These are phyloP conservation scores for Palythoa heliodiscus DNA, from an alignment of 92 coral and sea anemone species.

Conservation along the genomic window DNA sequence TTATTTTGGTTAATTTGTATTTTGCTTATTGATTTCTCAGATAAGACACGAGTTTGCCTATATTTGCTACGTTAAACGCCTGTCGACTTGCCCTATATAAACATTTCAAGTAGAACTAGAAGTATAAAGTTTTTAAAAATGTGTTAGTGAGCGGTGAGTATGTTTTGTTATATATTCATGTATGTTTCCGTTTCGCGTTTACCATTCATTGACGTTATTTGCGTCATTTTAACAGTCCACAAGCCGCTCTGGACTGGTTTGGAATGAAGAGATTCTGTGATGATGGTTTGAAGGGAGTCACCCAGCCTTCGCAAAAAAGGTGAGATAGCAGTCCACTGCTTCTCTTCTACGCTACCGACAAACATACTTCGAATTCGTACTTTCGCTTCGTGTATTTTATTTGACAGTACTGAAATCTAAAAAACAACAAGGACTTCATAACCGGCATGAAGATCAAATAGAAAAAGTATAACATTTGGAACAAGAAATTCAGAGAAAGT, in stretches of 20 bases:
- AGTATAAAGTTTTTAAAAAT: not conserved
- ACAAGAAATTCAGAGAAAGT: too few species aligned
- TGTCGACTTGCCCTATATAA: not conserved
- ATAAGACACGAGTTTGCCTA: not conserved
- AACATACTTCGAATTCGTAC: not conserved
- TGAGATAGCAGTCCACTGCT: constrained; percentile 9
- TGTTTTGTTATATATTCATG: not conserved
- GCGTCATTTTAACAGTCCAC: constrained; percentile 62
- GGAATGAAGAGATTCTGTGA: constrained; percentile 97
- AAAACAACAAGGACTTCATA: too few species aligned
- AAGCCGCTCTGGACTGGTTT: constrained; percentile 96
- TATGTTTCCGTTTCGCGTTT: not conserved
- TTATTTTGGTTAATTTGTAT: not conserved
- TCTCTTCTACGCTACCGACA: not conserved
- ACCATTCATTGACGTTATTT: not conserved
- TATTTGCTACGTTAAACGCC: not conserved
- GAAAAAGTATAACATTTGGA: too few species aligned
- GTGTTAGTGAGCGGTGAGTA: not conserved
- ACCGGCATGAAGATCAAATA: too few species aligned
- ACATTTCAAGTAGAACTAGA: too few species aligned
- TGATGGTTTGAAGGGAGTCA: constrained; percentile 90
- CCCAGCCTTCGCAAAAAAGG: constrained; percentile 99
- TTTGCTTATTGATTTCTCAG: not conserved
- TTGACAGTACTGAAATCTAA: not conserved
- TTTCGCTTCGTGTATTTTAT: not conserved